These are phyloP conservation scores for Lepidurus arcticus DNA, from an alignment of 1,140 invertebrate species.

Conservation along the genomic window DNA sequence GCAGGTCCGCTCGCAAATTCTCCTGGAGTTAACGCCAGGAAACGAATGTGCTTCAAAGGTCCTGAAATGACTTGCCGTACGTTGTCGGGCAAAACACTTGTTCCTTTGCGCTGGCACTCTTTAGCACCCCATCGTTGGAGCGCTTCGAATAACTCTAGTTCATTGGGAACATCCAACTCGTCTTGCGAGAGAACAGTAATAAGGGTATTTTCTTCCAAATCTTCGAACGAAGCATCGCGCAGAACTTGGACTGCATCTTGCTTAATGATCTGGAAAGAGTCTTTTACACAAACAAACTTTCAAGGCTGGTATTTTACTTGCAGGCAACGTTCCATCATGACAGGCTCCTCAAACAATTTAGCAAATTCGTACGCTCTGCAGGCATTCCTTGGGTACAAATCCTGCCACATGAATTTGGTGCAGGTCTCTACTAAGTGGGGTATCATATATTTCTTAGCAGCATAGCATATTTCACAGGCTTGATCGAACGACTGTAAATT, in stretches of 20 bases:
- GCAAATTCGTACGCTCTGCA: conserved; percentile 79
- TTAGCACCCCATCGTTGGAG: conserved; percentile 57
- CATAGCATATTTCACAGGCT: conserved; percentile 76
- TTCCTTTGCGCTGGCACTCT: conserved; percentile 42
- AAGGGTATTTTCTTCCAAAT: conserved; percentile 64
- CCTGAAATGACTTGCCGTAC: conserved; percentile 48
- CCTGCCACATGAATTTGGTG: conserved; percentile 69
- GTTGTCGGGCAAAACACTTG: conserved; percentile 37
- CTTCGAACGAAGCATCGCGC: conserved; percentile 64
- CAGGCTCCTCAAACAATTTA: conserved; percentile 70
- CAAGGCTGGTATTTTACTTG: not conserved
- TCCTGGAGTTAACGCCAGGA: conserved; percentile 66
- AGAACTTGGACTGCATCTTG: conserved; percentile 63
- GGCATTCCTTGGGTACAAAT: conserved; percentile 68
- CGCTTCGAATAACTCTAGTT: conserved; percentile 67
- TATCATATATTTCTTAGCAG: conserved; percentile 81
- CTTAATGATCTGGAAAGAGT: not conserved
- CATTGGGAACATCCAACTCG: conserved; percentile 62
- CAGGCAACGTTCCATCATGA: conserved; percentile 52
- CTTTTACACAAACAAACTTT: no score
- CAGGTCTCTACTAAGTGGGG: conserved; percentile 72
- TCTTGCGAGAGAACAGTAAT: conserved; percentile 67
- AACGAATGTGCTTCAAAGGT: conserved; percentile 62
- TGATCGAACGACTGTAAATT: conserved; percentile 71
- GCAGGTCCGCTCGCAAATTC: conserved; percentile 74